Conservation (phyloP, 1,140 invertebrate genomes). For the Heliconius nattereri region DNA sequence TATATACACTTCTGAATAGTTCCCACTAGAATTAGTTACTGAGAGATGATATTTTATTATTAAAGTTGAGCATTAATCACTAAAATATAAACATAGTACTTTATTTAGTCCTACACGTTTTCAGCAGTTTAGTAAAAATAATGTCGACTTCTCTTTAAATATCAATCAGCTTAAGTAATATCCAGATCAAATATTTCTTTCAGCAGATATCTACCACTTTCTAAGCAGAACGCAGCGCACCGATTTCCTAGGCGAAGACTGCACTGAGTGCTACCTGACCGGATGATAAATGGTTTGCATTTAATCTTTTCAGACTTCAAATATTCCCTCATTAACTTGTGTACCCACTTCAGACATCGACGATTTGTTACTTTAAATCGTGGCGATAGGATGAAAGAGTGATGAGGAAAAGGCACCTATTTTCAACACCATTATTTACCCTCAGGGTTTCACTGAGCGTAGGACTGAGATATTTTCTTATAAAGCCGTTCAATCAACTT, state of each 20-base stretch:
- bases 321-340: slow-evolving; percentile 77
- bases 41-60: too few species aligned
- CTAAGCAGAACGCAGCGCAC: slow-evolving; percentile 14
- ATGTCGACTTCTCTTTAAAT: neutral
- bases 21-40: too few species aligned
- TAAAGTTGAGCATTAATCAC: too few species aligned
- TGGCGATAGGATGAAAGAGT: slow-evolving; percentile 70
- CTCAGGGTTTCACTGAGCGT: slow-evolving; percentile 35
- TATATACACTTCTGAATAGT: too few species aligned
- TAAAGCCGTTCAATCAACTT: slow-evolving; percentile 57
- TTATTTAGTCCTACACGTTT: too few species aligned
- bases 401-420: slow-evolving; percentile 49
- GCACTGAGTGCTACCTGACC: slow-evolving; percentile 50
- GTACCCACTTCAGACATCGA: slow-evolving; percentile 75
- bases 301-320: slow-evolving; percentile 75
- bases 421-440: slow-evolving; percentile 55
- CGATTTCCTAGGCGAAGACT: slow-evolving; percentile 41
- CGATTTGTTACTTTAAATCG: slow-evolving; percentile 76
- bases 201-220: neutral
- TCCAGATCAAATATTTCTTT: neutral
- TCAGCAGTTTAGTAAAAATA: too few species aligned
- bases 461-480: slow-evolving; percentile 48
- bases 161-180: neutral
- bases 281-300: slow-evolving; percentile 67
- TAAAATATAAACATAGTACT: too few species aligned